These are phyloP conservation scores for Eupithecia centaureata DNA, from an alignment of 2,888 invertebrate species.

Conservation along the genomic window DNA sequence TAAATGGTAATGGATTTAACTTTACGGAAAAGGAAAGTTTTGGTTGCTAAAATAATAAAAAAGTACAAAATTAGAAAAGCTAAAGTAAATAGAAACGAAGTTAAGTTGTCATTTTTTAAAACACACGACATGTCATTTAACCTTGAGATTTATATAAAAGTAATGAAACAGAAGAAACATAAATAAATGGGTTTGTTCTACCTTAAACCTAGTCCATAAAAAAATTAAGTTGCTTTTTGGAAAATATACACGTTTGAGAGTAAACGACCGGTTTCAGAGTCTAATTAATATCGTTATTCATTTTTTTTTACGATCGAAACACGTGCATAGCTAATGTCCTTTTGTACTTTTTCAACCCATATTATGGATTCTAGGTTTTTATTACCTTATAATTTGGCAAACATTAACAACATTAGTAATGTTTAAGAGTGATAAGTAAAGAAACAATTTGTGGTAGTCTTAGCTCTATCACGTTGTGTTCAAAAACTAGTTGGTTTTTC, in stretches of 20 bases:
- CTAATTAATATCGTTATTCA: neutral
- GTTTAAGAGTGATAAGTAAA: too few species aligned
- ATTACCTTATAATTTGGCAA: too few species aligned
- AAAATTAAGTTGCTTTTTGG: neutral
- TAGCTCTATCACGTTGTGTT: too few species aligned
- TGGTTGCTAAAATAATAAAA: neutral
- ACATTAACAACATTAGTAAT: too few species aligned
- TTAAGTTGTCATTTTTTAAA: neutral
- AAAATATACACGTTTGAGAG: neutral
- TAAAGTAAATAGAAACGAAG: neutral
- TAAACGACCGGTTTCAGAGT: neutral
- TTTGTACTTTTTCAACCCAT: too few species aligned
- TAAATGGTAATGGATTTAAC: neutral
- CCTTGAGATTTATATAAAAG: neutral
- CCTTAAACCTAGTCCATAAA: neutral
- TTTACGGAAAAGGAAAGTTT: neutral
- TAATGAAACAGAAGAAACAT: neutral
- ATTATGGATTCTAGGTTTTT: too few species aligned
- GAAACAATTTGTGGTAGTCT: too few species aligned
- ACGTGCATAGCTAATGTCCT: neutral
- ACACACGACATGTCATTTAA: too few species aligned
- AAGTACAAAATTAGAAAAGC: neutral
- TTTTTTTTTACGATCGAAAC: neutral
- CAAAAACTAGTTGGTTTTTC: too few species aligned
- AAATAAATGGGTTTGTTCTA: neutral